A percentile compares a stretch with the other conserved stretches of the same genome.
Evolutionary conservation across 2,888 invertebrate genomes (phyloP).

Genomic region (Cantharis lateralis): DNA sequence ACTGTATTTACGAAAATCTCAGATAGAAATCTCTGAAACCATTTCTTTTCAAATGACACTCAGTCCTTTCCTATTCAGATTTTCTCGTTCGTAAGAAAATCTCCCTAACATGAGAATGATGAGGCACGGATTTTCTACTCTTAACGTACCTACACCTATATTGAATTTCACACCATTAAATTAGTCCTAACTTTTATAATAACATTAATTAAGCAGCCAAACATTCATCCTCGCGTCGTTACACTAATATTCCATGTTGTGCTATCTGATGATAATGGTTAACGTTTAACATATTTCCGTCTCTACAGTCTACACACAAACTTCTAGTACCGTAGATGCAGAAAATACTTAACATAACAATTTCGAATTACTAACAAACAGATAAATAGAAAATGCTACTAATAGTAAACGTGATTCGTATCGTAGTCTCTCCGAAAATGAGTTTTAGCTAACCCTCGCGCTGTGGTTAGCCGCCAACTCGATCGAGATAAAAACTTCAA

Average conservation of each 20-base stretch:
- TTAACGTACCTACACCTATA: background rate
- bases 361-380: slow-evolving; percentile 23
- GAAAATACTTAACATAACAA: slow-evolving; percentile 23
- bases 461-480: slow-evolving; percentile 23
- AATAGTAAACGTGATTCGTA: slow-evolving; percentile 20
- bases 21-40: slow-evolving; percentile 33
- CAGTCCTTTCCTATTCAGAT: slow-evolving; percentile 14
- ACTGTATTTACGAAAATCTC: slow-evolving; percentile 34
- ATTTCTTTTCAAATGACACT: slow-evolving; percentile 33
- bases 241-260: slow-evolving; percentile 26
- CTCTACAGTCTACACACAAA: background rate
- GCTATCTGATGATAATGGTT: slow-evolving; percentile 17
- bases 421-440: slow-evolving; percentile 21
- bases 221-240: slow-evolving; percentile 5
- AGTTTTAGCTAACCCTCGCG: slow-evolving; percentile 19
- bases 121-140: slow-evolving; percentile 1
- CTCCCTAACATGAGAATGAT: slow-evolving; percentile 13
- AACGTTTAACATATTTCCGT: slow-evolving; percentile 8
- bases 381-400: slow-evolving; percentile 20
- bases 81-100: slow-evolving; percentile 8
- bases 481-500: slow-evolving; percentile 28
- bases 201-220: slow-evolving; percentile 3
- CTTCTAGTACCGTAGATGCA: slow-evolving; percentile 13
- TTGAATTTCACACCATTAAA: background rate
- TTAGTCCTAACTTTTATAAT: background rate